phyloP scores from a whole-genome alignment of 2,113 vertebrate genomes.

The Thermophis baileyi region DNA sequence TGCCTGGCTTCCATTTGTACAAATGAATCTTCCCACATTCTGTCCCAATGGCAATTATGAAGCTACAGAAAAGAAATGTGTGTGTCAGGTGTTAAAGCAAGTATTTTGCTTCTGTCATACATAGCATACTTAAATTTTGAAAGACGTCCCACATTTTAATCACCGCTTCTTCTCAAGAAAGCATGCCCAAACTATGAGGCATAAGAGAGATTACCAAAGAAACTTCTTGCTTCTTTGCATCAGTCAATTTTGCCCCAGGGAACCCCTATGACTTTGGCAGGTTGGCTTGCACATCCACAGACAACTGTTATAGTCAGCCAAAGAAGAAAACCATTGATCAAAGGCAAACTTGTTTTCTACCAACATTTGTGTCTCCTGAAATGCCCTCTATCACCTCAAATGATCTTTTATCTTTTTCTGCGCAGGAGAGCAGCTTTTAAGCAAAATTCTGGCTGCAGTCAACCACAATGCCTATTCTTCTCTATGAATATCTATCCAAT shows the following conservation, averaged over 20 bases:
- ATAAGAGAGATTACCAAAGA: background rate
- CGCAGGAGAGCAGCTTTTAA: background rate
- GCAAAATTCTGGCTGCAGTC: background rate
- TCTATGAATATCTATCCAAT: background rate
- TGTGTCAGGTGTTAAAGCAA: background rate
- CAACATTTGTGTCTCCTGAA: background rate
- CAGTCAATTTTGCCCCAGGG: background rate
- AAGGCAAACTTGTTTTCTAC: background rate
- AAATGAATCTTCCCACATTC: conserved; percentile 84
- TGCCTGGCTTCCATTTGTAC: conserved; percentile 80
- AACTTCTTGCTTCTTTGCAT: background rate
- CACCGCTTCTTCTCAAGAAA: background rate
- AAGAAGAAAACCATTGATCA: background rate
- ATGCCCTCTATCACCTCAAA: background rate
- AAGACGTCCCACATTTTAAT: background rate
- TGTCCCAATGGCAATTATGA: conserved; percentile 84
- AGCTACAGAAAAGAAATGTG: conserved; percentile 66
- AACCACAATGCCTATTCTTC: background rate
- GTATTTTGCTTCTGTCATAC: background rate
- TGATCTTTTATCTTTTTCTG: background rate
- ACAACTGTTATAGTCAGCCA: background rate
- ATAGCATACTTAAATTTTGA: background rate
- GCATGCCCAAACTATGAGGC: background rate
- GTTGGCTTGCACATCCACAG: background rate
- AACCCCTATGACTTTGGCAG: background rate